These are phyloP conservation scores for Pemphredon lugubris DNA, from an alignment of 2,888 invertebrate species.

Conservation along the genomic window DNA sequence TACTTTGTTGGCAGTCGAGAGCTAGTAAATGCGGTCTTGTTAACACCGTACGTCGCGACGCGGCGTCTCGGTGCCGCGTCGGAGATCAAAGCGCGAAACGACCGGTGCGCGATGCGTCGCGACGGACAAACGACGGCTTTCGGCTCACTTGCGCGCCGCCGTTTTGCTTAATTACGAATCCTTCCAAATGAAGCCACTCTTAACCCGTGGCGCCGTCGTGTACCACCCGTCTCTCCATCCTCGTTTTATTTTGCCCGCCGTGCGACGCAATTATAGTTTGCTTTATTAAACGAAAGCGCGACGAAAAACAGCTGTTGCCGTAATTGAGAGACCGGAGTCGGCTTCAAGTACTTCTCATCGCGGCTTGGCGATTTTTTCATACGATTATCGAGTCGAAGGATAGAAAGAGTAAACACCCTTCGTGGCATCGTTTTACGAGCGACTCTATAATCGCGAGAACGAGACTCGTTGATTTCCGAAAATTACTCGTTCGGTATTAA, in stretches of 20 bases:
- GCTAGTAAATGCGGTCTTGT: conserved; percentile 41
- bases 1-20: not conserved
- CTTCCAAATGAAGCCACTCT: conserved; percentile 35
- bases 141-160: not conserved
- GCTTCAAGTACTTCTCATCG: not conserved
- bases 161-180: conserved; percentile 52
- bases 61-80: conserved; percentile 10
- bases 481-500: too few relatives aligned
- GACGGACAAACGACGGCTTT: conserved; percentile 25
- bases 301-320: not conserved
- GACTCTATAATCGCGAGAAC: too few relatives aligned
- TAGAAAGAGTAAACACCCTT: too few relatives aligned
- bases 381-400: not conserved
- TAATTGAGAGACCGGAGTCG: not conserved
- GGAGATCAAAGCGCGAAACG: conserved; percentile 39
- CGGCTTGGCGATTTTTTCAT: not conserved
- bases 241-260: conserved; percentile 8
- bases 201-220: conserved; percentile 12
- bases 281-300: conserved; percentile 39
- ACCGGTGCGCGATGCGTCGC: conserved; percentile 22
- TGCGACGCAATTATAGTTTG: conserved; percentile 30
- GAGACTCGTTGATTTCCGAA: too few relatives aligned
- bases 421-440: too few relatives aligned
- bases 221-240: not conserved
- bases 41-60: conserved; percentile 34